These are phyloP conservation scores for Ciconia maguari DNA, from an alignment of 2,113 vertebrate genomes.

Conservation along the genomic window DNA sequence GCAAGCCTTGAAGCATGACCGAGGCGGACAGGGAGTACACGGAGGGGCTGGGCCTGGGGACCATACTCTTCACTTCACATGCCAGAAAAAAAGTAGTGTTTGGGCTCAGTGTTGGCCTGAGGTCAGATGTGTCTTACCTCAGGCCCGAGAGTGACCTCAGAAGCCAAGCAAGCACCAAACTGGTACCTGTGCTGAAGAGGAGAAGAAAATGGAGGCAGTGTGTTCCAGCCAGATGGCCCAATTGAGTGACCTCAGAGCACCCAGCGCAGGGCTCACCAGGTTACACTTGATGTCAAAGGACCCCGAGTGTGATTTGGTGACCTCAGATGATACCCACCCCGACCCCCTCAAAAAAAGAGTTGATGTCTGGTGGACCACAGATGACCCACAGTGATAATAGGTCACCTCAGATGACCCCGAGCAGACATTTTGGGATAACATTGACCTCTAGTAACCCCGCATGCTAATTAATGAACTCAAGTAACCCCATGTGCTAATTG, in stretches of 20 bases:
- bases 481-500: too few relatives aligned
- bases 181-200: rapidly evolving
- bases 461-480: neutral
- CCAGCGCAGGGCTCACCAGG: rapidly evolving
- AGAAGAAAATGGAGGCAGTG: rapidly evolving
- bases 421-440: too few relatives aligned
- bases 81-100: rapidly evolving
- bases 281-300: neutral
- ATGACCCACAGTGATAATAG: too few relatives aligned
- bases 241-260: rapidly evolving
- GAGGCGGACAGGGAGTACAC: rapidly evolving
- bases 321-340: too few relatives aligned
- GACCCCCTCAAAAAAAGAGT: too few relatives aligned
- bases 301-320: neutral
- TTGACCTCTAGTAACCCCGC: neutral
- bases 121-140: rapidly evolving
- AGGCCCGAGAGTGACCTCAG: rapidly evolving
- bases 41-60: too few relatives aligned
- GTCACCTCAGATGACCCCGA: neutral
- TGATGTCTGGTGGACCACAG: too few relatives aligned
- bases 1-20: rapidly evolving
- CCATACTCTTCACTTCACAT: rapidly evolving
- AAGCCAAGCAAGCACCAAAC: too few relatives aligned
- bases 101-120: neutral
- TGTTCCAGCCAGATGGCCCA: rapidly evolving